Conservation (phyloP, 2,113 vertebrate genomes). For the Oxyruncus cristatus region DNA sequence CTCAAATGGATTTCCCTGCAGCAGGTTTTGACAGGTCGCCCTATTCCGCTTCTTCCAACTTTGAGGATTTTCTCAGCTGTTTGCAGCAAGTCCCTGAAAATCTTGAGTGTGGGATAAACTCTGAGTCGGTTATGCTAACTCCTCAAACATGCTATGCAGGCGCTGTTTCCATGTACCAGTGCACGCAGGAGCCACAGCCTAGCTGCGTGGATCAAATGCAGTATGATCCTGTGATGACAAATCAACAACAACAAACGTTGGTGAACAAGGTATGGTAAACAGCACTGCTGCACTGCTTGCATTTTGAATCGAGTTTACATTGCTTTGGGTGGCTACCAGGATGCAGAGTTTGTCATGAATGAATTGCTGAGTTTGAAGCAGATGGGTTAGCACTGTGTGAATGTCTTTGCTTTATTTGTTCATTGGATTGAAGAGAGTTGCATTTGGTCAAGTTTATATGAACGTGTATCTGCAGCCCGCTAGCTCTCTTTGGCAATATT, state of each 20-base stretch:
- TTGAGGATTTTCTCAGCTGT: constrained; percentile 77
- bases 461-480: background rate
- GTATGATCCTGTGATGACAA: constrained; percentile 15
- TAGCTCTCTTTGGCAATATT: background rate
- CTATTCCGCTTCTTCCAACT: constrained; percentile 54
- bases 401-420: background rate
- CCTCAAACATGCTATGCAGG: constrained; percentile 72
- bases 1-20: constrained; percentile 68
- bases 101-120: constrained; percentile 57
- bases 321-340: background rate
- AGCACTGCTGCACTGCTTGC: background rate
- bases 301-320: background rate
- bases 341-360: background rate
- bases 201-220: constrained; percentile 43
- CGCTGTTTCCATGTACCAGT: constrained; percentile 76
- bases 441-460: background rate
- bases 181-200: constrained; percentile 59
- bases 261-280: constrained; percentile 71
- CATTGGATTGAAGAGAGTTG: background rate
- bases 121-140: constrained; percentile 32
- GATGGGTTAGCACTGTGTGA: background rate
- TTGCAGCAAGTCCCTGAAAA: constrained; percentile 72
- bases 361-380: background rate
- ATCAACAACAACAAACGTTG: constrained; percentile 59
- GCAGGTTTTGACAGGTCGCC: constrained; percentile 64